Evolutionary conservation across 2,113 vertebrate species (phyloP).

Genomic region (Tachysurus vachellii): DNA sequence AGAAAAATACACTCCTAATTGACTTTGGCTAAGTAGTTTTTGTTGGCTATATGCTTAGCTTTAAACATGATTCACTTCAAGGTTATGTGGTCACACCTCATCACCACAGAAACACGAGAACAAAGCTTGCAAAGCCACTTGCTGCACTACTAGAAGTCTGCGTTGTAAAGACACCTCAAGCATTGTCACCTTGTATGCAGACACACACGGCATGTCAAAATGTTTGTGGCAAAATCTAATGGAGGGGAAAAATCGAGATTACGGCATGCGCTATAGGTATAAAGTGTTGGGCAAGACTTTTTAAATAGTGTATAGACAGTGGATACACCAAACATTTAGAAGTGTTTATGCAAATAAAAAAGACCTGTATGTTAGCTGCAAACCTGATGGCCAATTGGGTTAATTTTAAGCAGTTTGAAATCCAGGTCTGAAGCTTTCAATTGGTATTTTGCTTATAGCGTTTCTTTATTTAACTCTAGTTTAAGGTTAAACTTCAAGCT

Average conservation of each 20-base stretch:
- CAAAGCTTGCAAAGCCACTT: neutral
- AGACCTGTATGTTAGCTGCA: no score
- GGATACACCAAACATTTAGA: neutral
- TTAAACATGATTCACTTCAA: neutral
- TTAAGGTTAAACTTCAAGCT: neutral
- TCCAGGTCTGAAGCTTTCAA: neutral
- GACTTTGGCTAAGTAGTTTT: neutral
- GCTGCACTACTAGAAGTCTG: neutral
- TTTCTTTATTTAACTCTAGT: neutral
- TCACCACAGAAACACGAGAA: neutral
- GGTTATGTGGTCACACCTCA: neutral
- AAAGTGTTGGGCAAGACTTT: neutral
- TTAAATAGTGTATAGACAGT: neutral
- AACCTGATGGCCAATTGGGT: neutral
- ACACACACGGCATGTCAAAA: neutral
- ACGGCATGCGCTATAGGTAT: neutral
- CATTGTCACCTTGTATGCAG: neutral
- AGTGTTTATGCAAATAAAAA: neutral
- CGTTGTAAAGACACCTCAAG: neutral
- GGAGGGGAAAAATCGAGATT: neutral
- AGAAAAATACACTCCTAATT: neutral
- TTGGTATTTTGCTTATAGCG: neutral
- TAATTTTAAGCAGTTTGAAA: neutral
- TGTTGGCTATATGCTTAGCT: neutral
- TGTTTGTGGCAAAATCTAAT: neutral